Evolutionary conservation across 2,888 invertebrate species (phyloP).

Genomic region (Mylabris sibirica): DNA sequence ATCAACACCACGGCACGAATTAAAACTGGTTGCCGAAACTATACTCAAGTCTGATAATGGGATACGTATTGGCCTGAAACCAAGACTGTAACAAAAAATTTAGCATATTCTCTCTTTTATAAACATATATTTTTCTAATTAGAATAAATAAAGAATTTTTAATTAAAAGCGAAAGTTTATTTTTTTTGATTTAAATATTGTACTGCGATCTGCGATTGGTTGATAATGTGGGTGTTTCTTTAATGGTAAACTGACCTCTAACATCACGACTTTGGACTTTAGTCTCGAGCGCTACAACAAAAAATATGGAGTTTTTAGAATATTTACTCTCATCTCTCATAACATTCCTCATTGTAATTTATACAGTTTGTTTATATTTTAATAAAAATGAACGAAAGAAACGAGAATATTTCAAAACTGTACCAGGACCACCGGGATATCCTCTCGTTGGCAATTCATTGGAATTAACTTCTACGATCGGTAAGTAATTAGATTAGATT

Average conservation of each 20-base stretch:
- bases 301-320: background rate
- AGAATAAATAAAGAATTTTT: background rate
- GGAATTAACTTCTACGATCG: constrained; percentile 7
- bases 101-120: background rate
- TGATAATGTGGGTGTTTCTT: background rate
- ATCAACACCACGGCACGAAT: constrained; percentile 53
- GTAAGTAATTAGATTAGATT: background rate
- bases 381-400: background rate
- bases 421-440: background rate
- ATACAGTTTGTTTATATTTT: background rate
- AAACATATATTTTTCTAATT: background rate
- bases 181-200: background rate
- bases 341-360: background rate
- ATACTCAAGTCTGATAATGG: constrained; percentile 63
- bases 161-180: background rate
- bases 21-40: constrained; percentile 60
- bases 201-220: background rate
- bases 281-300: background rate
- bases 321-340: background rate
- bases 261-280: background rate
- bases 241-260: background rate
- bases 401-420: constrained; percentile 10
- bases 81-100: background rate
- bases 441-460: background rate
- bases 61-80: constrained; percentile 56